Evolutionary conservation across 2,797 vertebrate species (phyloP), one percentile per base, ranked within the genome.

Genomic region (Galaxias olidus): DNA sequence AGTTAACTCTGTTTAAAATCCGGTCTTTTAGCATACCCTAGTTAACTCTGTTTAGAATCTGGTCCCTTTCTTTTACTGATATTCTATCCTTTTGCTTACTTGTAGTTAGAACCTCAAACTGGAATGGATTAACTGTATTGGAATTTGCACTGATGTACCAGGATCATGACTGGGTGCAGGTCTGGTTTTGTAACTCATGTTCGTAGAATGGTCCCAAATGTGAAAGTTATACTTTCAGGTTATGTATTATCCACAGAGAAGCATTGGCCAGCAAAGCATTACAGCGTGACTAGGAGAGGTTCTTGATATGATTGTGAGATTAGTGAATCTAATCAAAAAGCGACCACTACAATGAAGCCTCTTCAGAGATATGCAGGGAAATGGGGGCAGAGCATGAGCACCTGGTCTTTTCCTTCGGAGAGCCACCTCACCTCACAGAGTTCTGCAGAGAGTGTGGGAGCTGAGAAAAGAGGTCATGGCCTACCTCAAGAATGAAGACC

Each of bases 251-350:
- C n/a, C n/a, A n/a, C n/a, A n/a, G n/a, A n/a, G n/a, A n/a, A n/a
- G n/a, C n/a, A n/a, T n/a, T n/a, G n/a, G n/a, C n/a, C n/a, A 56
- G 58, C 51, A 61, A 71, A 57, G 40, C 51, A 49, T 45, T 66
- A 18, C 68, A 64, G 19, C 11, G 5, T 42, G 45, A 71, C 58
- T 61, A 14, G 45, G n/a, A n/a, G 58, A 40, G 8, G 56, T 61
- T 61, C 61, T 71, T 55, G 63, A 61, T 61, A 7, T 18, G 40
- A 40, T 56, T n/a, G 57, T 61, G 7, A 62, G 19, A 47, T 42
- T 58, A 18, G 59, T 66, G 42, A 66, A 72, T 58, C 12, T 72
- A 5, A 62, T 66, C n/a, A 58, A 72, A 46, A 61, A 53, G 53
- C n/a, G 13, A 51, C 54, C 42, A n/a, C 20, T 53, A 44, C 52